Conservation (phyloP, 2,888 invertebrate genomes). For the Lingula anatina region DNA sequence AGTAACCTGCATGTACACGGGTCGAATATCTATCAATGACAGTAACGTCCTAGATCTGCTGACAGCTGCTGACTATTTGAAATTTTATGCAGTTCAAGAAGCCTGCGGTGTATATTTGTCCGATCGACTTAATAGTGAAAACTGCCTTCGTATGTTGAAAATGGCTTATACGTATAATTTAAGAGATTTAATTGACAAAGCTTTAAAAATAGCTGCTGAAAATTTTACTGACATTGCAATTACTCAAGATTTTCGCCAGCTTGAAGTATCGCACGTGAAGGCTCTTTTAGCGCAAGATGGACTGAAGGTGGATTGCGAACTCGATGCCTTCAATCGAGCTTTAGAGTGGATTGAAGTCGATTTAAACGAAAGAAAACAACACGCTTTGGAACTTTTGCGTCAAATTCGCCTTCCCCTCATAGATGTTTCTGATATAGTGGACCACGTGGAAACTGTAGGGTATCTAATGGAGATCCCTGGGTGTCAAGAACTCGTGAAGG, state of each 20-base stretch:
- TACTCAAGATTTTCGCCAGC: conserved; percentile 16
- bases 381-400: conserved; percentile 18
- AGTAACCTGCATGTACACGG: conserved; percentile 30
- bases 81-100: conserved; percentile 22
- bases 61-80: conserved; percentile 17
- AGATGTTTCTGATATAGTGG: conserved; percentile 23
- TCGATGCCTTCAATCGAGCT: conserved; percentile 23
- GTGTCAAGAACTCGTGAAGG: conserved; percentile 31
- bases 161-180: conserved; percentile 20
- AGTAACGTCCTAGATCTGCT: conserved; percentile 21
- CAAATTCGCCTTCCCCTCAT: conserved; percentile 29
- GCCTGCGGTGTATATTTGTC: conserved; percentile 25
- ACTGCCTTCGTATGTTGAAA: conserved; percentile 24
- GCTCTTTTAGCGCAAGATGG: conserved; percentile 21
- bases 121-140: conserved; percentile 18
- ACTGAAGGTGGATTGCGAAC: conserved; percentile 17
- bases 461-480: conserved; percentile 27
- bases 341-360: conserved; percentile 24
- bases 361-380: conserved; percentile 13
- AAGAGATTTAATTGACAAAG: conserved; percentile 13
- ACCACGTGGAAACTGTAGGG: conserved; percentile 25
- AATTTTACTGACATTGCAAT: conserved; percentile 21
- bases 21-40: conserved; percentile 20
- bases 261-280: conserved; percentile 19
- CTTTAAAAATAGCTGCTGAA: conserved; percentile 18